These are phyloP conservation scores for Scalopus aquaticus DNA, from an alignment of 2,113 vertebrate species.

Conservation along the genomic window DNA sequence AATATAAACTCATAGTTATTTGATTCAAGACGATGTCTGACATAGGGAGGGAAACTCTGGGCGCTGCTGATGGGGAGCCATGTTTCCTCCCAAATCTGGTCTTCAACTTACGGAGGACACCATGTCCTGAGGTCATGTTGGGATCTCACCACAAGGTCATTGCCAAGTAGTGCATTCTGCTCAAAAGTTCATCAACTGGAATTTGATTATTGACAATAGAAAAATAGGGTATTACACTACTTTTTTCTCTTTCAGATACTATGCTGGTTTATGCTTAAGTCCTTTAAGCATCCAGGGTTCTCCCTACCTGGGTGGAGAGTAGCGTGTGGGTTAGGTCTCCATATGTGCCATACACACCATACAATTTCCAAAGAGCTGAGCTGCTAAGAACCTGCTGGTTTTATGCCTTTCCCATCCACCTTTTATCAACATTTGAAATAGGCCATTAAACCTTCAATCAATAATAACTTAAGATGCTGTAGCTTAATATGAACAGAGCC, in stretches of 20 bases:
- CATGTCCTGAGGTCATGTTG: not conserved
- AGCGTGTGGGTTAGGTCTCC: not conserved
- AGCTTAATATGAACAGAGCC: slow-evolving; percentile 8
- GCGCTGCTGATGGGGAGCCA: not conserved
- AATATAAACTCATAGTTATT: not conserved
- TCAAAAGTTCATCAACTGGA: not conserved
- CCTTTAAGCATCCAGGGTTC: not conserved
- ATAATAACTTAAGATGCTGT: not conserved
- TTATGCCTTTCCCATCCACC: not conserved
- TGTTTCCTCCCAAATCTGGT: not conserved
- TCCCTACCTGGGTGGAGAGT: not conserved
- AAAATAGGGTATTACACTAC: not conserved
- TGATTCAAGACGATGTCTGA: not conserved
- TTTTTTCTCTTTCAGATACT: slow-evolving; percentile 11
- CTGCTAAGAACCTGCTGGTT: not conserved
- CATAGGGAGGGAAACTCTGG: not conserved
- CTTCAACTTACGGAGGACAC: not conserved
- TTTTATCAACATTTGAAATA: slow-evolving; percentile 21
- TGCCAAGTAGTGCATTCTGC: not conserved
- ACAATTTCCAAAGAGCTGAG: not conserved
- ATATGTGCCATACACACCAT: not conserved
- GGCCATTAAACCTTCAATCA: not conserved
- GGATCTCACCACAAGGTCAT: not conserved
- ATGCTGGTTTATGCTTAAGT: not conserved
- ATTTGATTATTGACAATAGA: not conserved